Evolutionary conservation across 1,140 invertebrate genomes (phyloP), one percentile per base, ranked within the genome.

Genomic region (Drosophila orena): DNA sequence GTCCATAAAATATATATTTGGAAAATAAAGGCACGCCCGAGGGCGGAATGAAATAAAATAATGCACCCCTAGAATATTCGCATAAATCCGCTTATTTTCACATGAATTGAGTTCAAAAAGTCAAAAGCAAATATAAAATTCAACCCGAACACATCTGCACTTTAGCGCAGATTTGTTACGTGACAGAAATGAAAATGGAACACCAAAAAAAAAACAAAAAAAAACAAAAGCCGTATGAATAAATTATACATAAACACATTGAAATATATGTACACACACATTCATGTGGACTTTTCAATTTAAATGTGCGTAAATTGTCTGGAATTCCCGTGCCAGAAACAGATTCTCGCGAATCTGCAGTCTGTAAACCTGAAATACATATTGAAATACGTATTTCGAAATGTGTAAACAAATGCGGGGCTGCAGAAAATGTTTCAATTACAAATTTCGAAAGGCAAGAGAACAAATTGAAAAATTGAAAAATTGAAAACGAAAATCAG

Each of bases 361-460:
- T 54, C 59, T 57, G 66, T 79, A 56, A 66, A 55, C 46, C n/a
- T 34, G 14, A 62, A 52, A 50, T 42, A 50, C 47, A 35, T 30
- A 52, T n/a, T n/a, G n/a, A n/a, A n/a, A 65, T 61, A 46, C 47
- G 34, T 73, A 62, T 64, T 44, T 55, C 40, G 27, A 69, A 50
- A 80, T 64, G 43, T 57, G 59, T 81, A 66, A 73, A 74, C 71
- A 86, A 85, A 86, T 66, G 60, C 64, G 52, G 35, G 37, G 14
- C 14, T 62, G 65, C 12, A 60, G 65, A 58, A 74, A 73, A 84
- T 83, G 60, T 84, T 83, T 83, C 75, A 78, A 81, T 70, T 81
- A 81, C 68, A 77, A 60, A 30, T 27, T 62, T 27, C 40, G 38
- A 64, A 64, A 34, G 6, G 50, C 24, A 43, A 10, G 14, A 43